A percentile compares a stretch with the other conserved stretches of the same genome.
Conservation (phyloP, 2,113 vertebrate genomes). For the Arvicanthis niloticus region DNA sequence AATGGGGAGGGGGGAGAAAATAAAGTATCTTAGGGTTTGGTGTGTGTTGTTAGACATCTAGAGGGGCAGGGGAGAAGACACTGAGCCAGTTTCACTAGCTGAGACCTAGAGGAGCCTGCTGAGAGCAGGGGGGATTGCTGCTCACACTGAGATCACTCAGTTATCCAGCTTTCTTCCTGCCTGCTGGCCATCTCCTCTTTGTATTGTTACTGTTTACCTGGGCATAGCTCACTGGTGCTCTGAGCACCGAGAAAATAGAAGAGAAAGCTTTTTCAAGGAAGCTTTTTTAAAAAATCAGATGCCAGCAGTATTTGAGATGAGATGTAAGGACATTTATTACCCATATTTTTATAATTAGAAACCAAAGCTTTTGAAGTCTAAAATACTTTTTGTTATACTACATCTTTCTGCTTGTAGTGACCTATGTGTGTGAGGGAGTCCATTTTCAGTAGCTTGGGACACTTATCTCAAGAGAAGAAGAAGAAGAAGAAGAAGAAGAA, state of each 20-base stretch:
- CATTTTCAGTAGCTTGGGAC: not conserved
- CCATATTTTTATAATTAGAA: constrained; percentile 29
- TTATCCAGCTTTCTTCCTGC: not conserved
- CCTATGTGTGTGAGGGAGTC: no score
- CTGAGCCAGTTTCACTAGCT: not conserved
- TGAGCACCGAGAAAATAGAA: not conserved
- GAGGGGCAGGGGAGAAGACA: not conserved
- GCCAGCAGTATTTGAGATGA: not conserved
- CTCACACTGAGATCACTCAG: not conserved
- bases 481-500: no score
- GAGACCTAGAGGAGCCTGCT: not conserved
- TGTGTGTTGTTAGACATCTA: not conserved
- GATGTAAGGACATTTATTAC: not conserved
- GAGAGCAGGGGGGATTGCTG: no score
- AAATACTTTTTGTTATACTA: not conserved
- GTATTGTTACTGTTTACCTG: not conserved
- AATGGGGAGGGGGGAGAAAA: not conserved
- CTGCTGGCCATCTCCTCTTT: not conserved
- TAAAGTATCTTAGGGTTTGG: not conserved
- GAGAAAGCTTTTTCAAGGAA: not conserved
- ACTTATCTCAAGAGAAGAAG: not conserved
- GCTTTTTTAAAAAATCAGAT: not conserved
- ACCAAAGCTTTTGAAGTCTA: not conserved
- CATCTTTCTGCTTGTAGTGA: not conserved
- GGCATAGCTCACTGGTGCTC: not conserved